Evolutionary conservation across 2,888 invertebrate genomes (phyloP), one percentile per base, ranked within the genome.

Genomic region (Salticus scenicus): DNA sequence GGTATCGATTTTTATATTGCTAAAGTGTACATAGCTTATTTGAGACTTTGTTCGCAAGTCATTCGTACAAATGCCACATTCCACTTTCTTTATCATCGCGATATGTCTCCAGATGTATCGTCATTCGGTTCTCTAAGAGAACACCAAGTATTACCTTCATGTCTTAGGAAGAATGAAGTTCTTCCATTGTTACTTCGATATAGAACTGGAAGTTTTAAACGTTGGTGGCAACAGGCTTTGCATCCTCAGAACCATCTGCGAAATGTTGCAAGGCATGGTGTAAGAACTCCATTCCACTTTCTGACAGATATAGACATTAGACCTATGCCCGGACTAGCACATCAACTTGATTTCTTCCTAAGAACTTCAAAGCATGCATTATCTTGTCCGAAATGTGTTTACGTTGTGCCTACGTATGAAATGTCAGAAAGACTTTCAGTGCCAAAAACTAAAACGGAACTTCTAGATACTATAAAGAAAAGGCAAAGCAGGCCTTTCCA

Each of bases 201-300:
- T 27, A 57, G 87, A 67, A 83, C 88, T 10, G 91, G 92, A 0
- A 94, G 94, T 73, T 94, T 95, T 1, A 92, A 93, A 1, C 93
- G 93, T 75, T 96, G 96, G 96, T 92, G 95, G 76, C 92, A 94
- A 67, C 93, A 94, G 85, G 94, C 95, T 90, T 94, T 95, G 0
- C 97, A 97, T 90, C 97, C 97, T 0, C 97, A 97, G 92, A 97
- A 97, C 90, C 96, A 96, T 90, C 92, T 97, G 92, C 92, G 97
- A 88, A 97, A 97, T 91, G 91, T 97, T 77, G 97, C 97, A 0
- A 92, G 97, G 75, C 95, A 96, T 90, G 88, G 96, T 89, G 96
- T 96, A 89, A 95, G 95, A 89, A 94, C 94, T 1, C 88, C 89
- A 31, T 95, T 94, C 91, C 95, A 96, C 67, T 96, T 96, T 90